Evolutionary conservation across 2,888 invertebrate species (phyloP).

Genomic region (Ectemnius continuus): DNA sequence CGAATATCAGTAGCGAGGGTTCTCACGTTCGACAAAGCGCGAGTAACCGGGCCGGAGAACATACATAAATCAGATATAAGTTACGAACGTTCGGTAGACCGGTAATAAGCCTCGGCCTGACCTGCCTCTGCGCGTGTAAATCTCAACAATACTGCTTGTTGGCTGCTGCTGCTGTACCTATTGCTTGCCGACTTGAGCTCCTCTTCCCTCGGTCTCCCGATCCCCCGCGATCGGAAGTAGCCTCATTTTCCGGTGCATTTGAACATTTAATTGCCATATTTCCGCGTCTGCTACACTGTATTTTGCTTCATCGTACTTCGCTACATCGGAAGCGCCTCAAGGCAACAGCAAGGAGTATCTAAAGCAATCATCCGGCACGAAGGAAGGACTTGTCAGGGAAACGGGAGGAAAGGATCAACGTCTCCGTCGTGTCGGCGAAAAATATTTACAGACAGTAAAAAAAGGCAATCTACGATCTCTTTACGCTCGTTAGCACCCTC

Average conservation of each 20-base stretch:
- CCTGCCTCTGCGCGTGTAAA: not conserved
- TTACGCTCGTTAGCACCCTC: slow-evolving; percentile 58
- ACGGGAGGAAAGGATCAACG: slow-evolving; percentile 26
- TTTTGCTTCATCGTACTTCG: no score
- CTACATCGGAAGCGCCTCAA: no score
- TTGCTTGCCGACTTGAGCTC: slow-evolving; percentile 1
- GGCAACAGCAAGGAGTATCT: slow-evolving; percentile 37
- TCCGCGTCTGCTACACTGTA: slow-evolving; percentile 16
- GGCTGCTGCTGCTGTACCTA: slow-evolving; percentile 1
- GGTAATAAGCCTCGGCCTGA: slow-evolving; percentile 1
- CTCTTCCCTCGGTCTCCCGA: not conserved
- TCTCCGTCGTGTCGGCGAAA: not conserved
- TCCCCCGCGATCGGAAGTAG: not conserved
- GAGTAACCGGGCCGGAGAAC: not conserved
- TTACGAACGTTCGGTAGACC: slow-evolving; percentile 1
- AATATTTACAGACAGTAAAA: no score
- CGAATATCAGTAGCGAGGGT: slow-evolving; percentile 5
- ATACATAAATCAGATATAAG: slow-evolving; percentile 10
- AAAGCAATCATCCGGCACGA: slow-evolving; percentile 60
- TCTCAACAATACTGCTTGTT: not conserved
- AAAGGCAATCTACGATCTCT: slow-evolving; percentile 46
- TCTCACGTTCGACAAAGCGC: slow-evolving; percentile 6
- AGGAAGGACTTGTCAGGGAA: slow-evolving; percentile 47
- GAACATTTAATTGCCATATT: slow-evolving; percentile 17
- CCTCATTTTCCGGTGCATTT: slow-evolving; percentile 5